Evolutionary conservation across 2,797 vertebrate species (phyloP), one percentile per base, ranked within the genome.

Genomic region (Hemitrygon akajei): DNA sequence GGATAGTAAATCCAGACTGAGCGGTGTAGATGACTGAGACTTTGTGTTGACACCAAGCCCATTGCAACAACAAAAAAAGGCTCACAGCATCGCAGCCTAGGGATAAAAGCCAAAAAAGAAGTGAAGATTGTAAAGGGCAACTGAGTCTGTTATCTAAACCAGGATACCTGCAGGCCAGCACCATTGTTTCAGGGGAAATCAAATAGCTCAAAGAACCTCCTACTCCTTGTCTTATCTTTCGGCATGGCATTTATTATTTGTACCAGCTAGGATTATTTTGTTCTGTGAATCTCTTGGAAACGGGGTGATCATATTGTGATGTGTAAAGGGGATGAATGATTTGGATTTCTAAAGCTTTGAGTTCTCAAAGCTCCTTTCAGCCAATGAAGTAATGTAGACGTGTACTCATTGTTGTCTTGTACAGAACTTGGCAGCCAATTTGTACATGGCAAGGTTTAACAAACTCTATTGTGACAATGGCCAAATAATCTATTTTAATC

Each of bases 151-250:
- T 63, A 20, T 66, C 60, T 30, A 66, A 66, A 2, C 71, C 12
- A 66, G n/a, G 66, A 89, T 34, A n/a, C n/a, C 58, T 89, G 30
- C 11, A 63, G 58, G 30, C 58, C 30, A 7, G 18, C 63, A 9
- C 86, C 12, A 66, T 66, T 87, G 84, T 87, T 87, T 34, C 16
- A 7, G 14, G 20, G n/a, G 86, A 89, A 89, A 89, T 89, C 86
- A 89, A 89, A 89, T 34, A 22, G 12, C 86, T 63, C 58, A 66
- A 63, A 87, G 58, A 20, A 7, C n/a, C 6, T 6, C 34, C 58
- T 34, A 14, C n/a, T 30, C 34, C 60, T 34, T 89, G 60, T 37
- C 58, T 66, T 89, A 14, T n/a, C 58, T 63, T 63, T n/a, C 56
- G 30, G 56, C 14, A 10, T 3, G n/a, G 25, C 81, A 30, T 58